Evolutionary conservation across 1,140 invertebrate species (phyloP).

Genomic region (Oncopodura yosiiana): DNA sequence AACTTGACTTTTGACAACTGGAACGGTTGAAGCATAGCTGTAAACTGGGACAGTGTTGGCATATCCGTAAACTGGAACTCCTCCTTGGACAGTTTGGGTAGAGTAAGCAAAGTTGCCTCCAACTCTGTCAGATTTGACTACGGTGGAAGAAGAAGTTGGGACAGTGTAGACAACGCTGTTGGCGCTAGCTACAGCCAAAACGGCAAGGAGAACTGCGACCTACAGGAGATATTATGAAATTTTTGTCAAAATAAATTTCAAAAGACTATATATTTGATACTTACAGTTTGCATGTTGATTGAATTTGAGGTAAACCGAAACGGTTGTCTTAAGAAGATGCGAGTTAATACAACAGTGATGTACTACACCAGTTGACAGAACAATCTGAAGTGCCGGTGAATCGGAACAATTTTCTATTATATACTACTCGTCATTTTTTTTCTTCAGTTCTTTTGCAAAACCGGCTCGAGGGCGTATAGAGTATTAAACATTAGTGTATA

Average conservation of each 20-base stretch:
- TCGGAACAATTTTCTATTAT: too few relatives aligned
- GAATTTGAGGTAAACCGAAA: background rate
- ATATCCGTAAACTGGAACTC: constrained; percentile 30
- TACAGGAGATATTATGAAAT: background rate
- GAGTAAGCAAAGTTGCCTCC: constrained; percentile 39
- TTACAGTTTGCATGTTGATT: constrained; percentile 14
- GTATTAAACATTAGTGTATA: too few relatives aligned
- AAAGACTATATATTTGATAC: background rate
- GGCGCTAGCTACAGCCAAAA: constrained; percentile 30
- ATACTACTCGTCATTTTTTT: too few relatives aligned
- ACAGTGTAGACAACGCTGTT: constrained; percentile 9
- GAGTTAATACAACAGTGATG: background rate
- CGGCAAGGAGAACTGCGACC: constrained; percentile 26
- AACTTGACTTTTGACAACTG: background rate
- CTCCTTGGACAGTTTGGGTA: too few relatives aligned
- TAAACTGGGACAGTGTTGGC: too few relatives aligned
- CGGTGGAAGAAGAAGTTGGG: constrained; percentile 14
- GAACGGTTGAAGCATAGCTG: too few relatives aligned
- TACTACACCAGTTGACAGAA: too few relatives aligned
- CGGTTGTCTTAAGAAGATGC: constrained; percentile 6
- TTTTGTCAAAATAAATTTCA: background rate
- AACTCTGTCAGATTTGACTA: constrained; percentile 37
- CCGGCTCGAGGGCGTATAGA: too few relatives aligned
- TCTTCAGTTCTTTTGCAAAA: too few relatives aligned
- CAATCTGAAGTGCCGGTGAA: too few relatives aligned